Evolutionary conservation across 1,140 invertebrate genomes (phyloP).

Genomic region (Conus ventricosus): DNA sequence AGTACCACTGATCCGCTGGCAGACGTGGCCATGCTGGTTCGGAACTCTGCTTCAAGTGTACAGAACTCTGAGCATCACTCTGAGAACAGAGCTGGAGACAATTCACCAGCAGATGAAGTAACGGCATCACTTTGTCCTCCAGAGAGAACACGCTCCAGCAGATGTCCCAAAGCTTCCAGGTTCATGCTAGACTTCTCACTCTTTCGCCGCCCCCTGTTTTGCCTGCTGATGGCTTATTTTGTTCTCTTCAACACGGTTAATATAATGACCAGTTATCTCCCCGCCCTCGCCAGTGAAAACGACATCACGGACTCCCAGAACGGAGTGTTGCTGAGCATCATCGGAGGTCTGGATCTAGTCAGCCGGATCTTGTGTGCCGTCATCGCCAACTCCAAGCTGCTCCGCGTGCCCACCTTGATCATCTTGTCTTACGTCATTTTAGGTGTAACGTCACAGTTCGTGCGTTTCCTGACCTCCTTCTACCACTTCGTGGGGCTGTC

Average conservation of each 20-base stretch:
- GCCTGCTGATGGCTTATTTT: constrained; percentile 4
- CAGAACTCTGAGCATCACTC: neutral
- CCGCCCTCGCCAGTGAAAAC: constrained; percentile 12
- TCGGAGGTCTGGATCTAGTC: constrained; percentile 20
- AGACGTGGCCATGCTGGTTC: neutral
- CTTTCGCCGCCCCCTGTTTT: constrained; percentile 17
- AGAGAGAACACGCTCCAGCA: neutral
- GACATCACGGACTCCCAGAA: neutral
- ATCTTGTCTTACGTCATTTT: neutral
- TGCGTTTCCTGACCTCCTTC: constrained; percentile 30
- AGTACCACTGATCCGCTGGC: neutral
- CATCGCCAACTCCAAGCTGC: neutral
- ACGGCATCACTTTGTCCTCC: neutral
- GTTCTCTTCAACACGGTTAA: neutral
- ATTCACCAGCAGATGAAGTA: neutral
- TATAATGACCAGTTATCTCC: constrained; percentile 2
- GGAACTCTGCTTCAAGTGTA: neutral
- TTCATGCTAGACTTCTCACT: constrained; percentile 19
- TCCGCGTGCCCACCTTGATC: constrained; percentile 24
- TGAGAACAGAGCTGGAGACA: neutral
- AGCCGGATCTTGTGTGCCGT: neutral
- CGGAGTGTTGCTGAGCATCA: constrained; percentile 15
- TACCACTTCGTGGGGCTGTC: constrained; percentile 19
- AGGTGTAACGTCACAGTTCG: constrained; percentile 18
- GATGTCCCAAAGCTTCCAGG: neutral